Conservation (phyloP, 1,140 invertebrate genomes). For the Drosophila bocki region DNA sequence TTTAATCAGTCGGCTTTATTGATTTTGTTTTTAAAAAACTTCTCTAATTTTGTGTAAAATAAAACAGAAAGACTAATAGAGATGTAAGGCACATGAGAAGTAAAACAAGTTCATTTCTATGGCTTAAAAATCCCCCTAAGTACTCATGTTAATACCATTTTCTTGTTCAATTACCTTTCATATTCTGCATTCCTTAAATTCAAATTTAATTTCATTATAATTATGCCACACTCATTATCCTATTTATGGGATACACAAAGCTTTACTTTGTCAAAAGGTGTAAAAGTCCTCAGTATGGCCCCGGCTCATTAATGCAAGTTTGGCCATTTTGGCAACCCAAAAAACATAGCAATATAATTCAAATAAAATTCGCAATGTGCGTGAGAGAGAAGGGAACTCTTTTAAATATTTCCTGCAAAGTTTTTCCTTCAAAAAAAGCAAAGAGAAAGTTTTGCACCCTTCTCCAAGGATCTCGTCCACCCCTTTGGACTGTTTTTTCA, state of each 20-base stretch:
- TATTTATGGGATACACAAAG: slow-evolving; percentile 1
- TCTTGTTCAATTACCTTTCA: neutral
- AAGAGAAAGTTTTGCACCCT: slow-evolving; percentile 56
- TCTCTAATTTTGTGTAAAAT: neutral
- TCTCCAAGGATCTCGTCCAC: slow-evolving; percentile 5
- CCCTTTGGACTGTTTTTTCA: slow-evolving; percentile 13
- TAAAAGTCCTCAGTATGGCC: slow-evolving; percentile 14
- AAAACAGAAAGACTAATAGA: neutral
- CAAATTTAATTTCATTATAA: neutral
- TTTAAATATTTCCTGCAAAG: slow-evolving; percentile 75
- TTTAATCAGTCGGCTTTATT: slow-evolving; percentile 7
- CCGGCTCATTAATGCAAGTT: slow-evolving; percentile 40
- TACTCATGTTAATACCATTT: neutral
- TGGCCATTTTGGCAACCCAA: slow-evolving; percentile 25
- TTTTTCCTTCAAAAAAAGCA: slow-evolving; percentile 36
- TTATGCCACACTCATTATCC: too few relatives aligned
- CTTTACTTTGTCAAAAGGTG: slow-evolving; percentile 20
- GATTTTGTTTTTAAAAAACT: neutral
- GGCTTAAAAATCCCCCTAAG: neutral
- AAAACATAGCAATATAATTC: slow-evolving; percentile 31
- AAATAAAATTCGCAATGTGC: slow-evolving; percentile 20
- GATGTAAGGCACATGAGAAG: too few relatives aligned
- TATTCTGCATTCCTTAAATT: neutral
- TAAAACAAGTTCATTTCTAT: neutral
- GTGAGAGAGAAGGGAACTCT: slow-evolving; percentile 24